Conservation (phyloP, 1,140 invertebrate species). For the Ooceraea biroi region DNA sequence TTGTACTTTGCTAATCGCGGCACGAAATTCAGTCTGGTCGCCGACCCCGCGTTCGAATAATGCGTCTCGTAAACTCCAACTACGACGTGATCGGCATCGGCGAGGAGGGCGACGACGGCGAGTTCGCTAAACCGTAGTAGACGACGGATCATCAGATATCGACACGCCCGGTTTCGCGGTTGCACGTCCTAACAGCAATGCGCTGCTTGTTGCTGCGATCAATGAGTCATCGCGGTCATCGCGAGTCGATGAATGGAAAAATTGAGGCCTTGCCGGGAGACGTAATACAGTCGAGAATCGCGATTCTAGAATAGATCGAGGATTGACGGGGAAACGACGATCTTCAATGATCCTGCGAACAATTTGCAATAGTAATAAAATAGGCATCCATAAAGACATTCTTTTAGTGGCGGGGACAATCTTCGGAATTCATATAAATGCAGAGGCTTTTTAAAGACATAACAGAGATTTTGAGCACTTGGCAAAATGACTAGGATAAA, state of each 20-base stretch:
- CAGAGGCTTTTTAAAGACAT: background rate
- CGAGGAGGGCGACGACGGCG: slow-evolving; percentile 21
- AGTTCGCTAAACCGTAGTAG: slow-evolving; percentile 34
- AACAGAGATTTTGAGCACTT: background rate
- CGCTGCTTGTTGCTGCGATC: slow-evolving; percentile 40
- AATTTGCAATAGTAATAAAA: background rate
- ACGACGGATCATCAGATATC: slow-evolving; percentile 43
- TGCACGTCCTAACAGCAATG: slow-evolving; percentile 8
- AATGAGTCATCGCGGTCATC: slow-evolving; percentile 59
- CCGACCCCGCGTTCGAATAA: slow-evolving; percentile 44
- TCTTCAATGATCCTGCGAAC: too few relatives aligned
- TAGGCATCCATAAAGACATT: background rate
- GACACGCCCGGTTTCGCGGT: slow-evolving; percentile 56
- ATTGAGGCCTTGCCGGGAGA: slow-evolving; percentile 21
- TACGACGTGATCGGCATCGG: slow-evolving; percentile 52
- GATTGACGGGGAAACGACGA: background rate
- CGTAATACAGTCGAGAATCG: slow-evolving; percentile 10
- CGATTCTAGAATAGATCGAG: slow-evolving; percentile 6
- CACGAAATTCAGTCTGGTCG: slow-evolving; percentile 38
- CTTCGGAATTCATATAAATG: too few relatives aligned
- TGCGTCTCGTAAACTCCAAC: slow-evolving; percentile 46
- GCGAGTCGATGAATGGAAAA: slow-evolving; percentile 56
- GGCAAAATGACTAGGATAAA: background rate
- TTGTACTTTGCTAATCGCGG: slow-evolving; percentile 30
- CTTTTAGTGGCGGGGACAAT: background rate